Conservation (phyloP, 2,113 vertebrate genomes). For the Syngnathus scovelli region DNA sequence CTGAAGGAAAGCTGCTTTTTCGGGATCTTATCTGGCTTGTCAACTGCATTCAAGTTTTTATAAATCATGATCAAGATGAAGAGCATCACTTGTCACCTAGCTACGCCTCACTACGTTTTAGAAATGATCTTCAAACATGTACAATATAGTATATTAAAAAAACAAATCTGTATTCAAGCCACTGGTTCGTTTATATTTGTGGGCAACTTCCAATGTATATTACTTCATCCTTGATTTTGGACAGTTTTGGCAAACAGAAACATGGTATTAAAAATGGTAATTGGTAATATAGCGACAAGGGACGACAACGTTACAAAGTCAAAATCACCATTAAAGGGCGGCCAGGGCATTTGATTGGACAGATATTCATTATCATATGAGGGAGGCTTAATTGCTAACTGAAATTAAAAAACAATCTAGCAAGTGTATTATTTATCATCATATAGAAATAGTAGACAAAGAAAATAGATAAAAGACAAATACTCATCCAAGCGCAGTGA, state of each 20-base stretch:
- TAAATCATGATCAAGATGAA: not conserved
- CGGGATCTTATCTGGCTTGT: not conserved
- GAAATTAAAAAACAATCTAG: not conserved
- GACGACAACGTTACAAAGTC: not conserved
- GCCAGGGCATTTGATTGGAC: not conserved
- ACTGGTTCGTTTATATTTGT: not conserved
- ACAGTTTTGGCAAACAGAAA: not conserved
- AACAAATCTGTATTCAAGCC: not conserved
- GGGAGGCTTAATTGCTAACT: not conserved
- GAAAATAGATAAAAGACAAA: conserved; percentile 20
- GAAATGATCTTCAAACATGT: too few species aligned
- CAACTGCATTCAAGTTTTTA: not conserved
- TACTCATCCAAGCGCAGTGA: conserved; percentile 27
- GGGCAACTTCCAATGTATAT: too few species aligned
- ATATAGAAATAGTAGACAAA: conserved; percentile 3
- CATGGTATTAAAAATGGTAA: not conserved
- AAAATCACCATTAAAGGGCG: not conserved
- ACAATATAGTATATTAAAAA: too few species aligned
- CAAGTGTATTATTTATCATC: not conserved
- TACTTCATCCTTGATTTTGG: not conserved
- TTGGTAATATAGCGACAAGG: not conserved
- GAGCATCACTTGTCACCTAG: too few species aligned
- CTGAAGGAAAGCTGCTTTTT: not conserved
- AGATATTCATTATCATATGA: not conserved
- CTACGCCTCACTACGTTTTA: too few species aligned